Conservation (phyloP, 1,140 invertebrate species). For the Daktulosphaira vitifoliae region DNA sequence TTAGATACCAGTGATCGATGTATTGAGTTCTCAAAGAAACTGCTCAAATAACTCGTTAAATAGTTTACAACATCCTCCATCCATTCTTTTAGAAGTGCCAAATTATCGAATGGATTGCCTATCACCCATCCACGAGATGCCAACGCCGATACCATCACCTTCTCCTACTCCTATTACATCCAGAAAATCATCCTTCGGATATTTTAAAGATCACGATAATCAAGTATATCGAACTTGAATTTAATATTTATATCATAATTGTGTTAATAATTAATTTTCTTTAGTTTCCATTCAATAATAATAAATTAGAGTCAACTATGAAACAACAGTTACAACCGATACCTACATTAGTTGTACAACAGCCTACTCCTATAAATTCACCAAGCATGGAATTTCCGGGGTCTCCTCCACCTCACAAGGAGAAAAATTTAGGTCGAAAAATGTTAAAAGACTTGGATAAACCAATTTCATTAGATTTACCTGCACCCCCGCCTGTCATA, state of each 20-base stretch:
- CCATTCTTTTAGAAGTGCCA: constrained; percentile 62
- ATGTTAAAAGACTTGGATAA: constrained; percentile 4
- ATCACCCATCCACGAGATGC: constrained; percentile 62
- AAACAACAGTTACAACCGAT: constrained; percentile 40
- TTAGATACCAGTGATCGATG: constrained; percentile 57
- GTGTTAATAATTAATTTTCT: no score
- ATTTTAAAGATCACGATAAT: background rate
- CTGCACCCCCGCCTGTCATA: constrained; percentile 54
- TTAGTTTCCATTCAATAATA: no score
- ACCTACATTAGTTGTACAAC: constrained; percentile 35
- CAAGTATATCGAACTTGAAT: constrained; percentile 41
- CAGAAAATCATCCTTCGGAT: background rate
- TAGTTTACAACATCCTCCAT: constrained; percentile 55
- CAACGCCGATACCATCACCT: constrained; percentile 57
- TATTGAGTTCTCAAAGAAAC: constrained; percentile 53
- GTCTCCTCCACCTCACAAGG: constrained; percentile 52
- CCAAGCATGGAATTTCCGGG: constrained; percentile 43
- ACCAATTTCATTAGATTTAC: constrained; percentile 4
- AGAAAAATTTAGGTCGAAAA: background rate
- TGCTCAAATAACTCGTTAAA: constrained; percentile 43
- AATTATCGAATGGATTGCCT: constrained; percentile 63
- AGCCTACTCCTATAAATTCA: constrained; percentile 11
- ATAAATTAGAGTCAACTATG: constrained; percentile 48
- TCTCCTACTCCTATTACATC: constrained; percentile 56
- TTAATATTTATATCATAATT: no score